These are phyloP conservation scores for Pelobates fuscus DNA, from an alignment of 2,113 vertebrate genomes.

Conservation along the genomic window DNA sequence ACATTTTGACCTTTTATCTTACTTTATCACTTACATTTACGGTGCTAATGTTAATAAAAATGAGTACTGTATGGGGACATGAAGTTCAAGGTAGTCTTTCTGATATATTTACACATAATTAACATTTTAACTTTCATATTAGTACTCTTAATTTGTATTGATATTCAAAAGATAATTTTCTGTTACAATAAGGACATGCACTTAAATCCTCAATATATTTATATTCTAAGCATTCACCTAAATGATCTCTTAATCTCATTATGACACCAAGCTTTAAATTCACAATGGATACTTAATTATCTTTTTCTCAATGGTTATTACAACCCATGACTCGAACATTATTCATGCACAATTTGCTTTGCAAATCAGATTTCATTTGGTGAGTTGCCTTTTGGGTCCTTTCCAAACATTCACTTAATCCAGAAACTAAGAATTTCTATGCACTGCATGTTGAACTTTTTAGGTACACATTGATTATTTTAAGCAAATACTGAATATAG, in stretches of 20 bases:
- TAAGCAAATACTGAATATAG: not conserved
- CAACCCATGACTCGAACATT: constrained; percentile 5
- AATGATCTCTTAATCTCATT: constrained; percentile 5
- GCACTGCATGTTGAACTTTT: no score
- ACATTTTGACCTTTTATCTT: no score
- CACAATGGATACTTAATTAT: constrained; percentile 21
- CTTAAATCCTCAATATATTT: not conserved
- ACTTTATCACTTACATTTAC: no score
- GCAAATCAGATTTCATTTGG: constrained; percentile 1
- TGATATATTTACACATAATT: no score
- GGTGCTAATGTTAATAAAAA: no score
- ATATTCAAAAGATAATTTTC: no score
- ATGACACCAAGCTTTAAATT: constrained; percentile 7
- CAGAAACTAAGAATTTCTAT: not conserved
- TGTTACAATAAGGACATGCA: no score
- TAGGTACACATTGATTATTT: no score
- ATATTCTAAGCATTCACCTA: not conserved
- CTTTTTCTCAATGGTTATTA: constrained; percentile 1
- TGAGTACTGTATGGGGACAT: no score
- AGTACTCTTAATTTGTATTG: no score
- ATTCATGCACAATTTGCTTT: constrained; percentile 18
- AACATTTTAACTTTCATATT: no score
- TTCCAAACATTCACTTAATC: not conserved
- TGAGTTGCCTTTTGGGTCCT: not conserved
- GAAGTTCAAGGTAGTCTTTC: no score